Evolutionary conservation across 2,797 vertebrate genomes (phyloP), one percentile per base, ranked within the genome.

Genomic region (Hypotaenidia philippensis): DNA sequence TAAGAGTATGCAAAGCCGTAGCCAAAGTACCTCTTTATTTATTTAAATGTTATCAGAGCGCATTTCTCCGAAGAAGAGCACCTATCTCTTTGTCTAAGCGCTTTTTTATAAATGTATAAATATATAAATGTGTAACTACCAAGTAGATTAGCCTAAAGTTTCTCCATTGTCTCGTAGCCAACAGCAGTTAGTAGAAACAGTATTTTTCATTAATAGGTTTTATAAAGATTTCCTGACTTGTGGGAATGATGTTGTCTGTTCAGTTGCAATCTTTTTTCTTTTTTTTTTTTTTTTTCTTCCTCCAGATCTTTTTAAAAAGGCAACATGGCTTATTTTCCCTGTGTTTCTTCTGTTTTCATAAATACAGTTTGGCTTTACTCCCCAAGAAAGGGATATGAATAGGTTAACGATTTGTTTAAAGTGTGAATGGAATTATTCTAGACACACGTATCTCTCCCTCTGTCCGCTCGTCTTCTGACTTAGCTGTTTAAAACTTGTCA

Each of bases 1-100:
- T 96, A 94, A 96, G 95, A 90, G 79, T 92, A 96, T 94, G 95
- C 94, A 97, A 96, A 97, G 78, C 94, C 94, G 93, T 96, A 97
- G 94, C 95, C 93, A 94, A 97, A 95, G 92, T 72, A 90, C 87
- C 90, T 94, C 23, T 86, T 95, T 94, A 92, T 95, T 92, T 96
- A 96, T 97, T 96, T 96, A 96, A 96, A 97, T 97, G 91, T 96
- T 96, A 95, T 97, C 96, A 95, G 87, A 50, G 57, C 34, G 1
- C 61, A 88, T 72, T 96, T 93, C 94, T 94, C 95, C 93, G 94
- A 96, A 96, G 94, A 95, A 64, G 76, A 90, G 60, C 81, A 57
- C 90, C 95, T 96, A 87, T 92, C 96, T 94, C 93, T 95, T 96
- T 95, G 95, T 96, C 83, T 92, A 80, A 95, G 92, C 26, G 0